Evolutionary conservation across 2,888 invertebrate genomes (phyloP).

Genomic region (Ypsolopha scabrella): DNA sequence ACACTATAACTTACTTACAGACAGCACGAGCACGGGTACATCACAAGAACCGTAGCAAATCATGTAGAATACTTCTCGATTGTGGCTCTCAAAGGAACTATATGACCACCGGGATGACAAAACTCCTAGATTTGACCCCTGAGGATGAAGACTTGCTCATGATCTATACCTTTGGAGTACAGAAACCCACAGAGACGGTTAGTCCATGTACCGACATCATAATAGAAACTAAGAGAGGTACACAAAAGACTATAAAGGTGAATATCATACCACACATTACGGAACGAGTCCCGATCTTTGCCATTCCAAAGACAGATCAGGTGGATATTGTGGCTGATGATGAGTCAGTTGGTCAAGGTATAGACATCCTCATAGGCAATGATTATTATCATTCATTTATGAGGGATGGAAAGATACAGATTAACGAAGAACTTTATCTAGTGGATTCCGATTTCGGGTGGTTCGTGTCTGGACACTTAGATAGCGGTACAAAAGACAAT

Average conservation of each 20-base stretch:
- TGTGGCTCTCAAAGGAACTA: slow-evolving; percentile 7
- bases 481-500: not conserved
- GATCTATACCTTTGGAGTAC: too few species aligned
- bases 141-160: not conserved
- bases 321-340: slow-evolving; percentile 8
- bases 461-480: not conserved
- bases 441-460: not conserved
- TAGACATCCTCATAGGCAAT: slow-evolving; percentile 6
- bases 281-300: too few species aligned
- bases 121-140: not conserved
- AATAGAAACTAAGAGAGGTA: not conserved
- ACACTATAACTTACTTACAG: slow-evolving; percentile 1
- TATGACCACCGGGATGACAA: not conserved
- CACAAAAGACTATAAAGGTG: not conserved
- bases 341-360: not conserved
- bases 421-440: not conserved
- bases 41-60: not conserved
- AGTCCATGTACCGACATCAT: slow-evolving; percentile 1
- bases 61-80: slow-evolving; percentile 1
- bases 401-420: not conserved
- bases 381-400: slow-evolving; percentile 7
- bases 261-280: slow-evolving; percentile 7
- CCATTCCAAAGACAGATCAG: too few species aligned
- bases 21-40: not conserved
- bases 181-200: too few species aligned